Base-by-base conservation (phyloP, 2,113 vertebrate genomes). In the Chaetura pelagica region DNA sequence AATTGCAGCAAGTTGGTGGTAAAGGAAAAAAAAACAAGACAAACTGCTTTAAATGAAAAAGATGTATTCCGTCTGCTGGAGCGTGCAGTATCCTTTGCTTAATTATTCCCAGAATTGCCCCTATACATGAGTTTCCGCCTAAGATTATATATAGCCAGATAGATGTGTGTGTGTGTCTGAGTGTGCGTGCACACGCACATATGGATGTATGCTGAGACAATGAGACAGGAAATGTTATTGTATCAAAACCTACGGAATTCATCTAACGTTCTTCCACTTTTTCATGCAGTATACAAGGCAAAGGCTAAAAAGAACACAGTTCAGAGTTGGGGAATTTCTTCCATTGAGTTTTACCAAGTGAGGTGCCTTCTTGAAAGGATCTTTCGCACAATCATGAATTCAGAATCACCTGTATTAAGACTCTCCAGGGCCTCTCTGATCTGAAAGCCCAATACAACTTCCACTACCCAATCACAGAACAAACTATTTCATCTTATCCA, bases 1-100 rank as follows among this genome's bases (percentile, higher is more conserved):
- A 97, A 97, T 97, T 97, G 96, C 95, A 97, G 97, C 94, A 96
- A 97, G 96, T 97, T 95, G 96, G 96, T 97, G 97, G 97, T 97
- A 95, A 96, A 94, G 88, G 91, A 86, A 86, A 87, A 86, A 72
- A 35, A 35, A 42, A 42, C 40, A 42, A 42, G 12, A 42, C 40
- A 42, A 27, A 35, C 35, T 77, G 62, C 73, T 90, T 96, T 94
- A 96, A 96, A 94, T 94, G 84, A 94, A 96, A 97, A 97, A 95
- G 94, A 97, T 97, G 84, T 78, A 97, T 96, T 96, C 95, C 93
- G 75, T 96, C 97, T 97, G 96, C 94, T 93, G 80, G 42, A 95
- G 93, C 88, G 52, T 90, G 87, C 84, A 95, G 93, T 92, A 97
- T 94, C 96, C 96, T 95, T 95, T 92, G 67, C 79, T 93, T 97